These are phyloP conservation scores for Pomacea canaliculata DNA, from an alignment of 2,888 invertebrate genomes.

Conservation along the genomic window DNA sequence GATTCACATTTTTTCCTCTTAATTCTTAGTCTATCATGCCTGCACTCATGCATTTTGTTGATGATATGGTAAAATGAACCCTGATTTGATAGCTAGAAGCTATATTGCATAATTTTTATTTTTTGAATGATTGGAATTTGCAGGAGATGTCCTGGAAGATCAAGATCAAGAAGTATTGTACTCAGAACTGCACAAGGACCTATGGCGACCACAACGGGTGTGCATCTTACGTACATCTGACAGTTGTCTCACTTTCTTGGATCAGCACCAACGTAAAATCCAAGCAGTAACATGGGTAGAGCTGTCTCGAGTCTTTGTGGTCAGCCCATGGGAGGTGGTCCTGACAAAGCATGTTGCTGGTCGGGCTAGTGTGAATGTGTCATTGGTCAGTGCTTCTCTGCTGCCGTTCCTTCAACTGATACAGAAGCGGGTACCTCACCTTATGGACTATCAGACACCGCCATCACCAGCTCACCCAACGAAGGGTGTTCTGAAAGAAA, in stretches of 20 bases:
- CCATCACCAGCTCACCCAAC: not conserved
- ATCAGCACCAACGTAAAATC: slow-evolving; percentile 11
- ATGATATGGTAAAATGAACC: too few species aligned
- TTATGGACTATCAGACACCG: slow-evolving; percentile 18
- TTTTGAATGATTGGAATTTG: too few species aligned
- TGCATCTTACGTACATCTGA: slow-evolving; percentile 10
- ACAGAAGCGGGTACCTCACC: slow-evolving; percentile 5
- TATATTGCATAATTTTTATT: too few species aligned
- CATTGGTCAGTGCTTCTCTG: slow-evolving; percentile 15
- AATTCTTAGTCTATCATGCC: too few species aligned
- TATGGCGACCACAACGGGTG: slow-evolving; percentile 10
- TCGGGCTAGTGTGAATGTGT: slow-evolving; percentile 25
- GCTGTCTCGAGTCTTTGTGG: slow-evolving; percentile 27
- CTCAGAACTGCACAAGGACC: slow-evolving; percentile 15
- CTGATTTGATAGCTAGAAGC: too few species aligned
- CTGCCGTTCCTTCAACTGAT: slow-evolving; percentile 9
- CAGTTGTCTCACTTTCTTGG: not conserved
- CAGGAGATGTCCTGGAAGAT: slow-evolving; percentile 14
- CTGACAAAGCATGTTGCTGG: slow-evolving; percentile 29
- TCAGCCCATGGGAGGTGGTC: slow-evolving; percentile 34
- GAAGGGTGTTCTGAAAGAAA: too few species aligned
- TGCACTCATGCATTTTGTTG: too few species aligned
- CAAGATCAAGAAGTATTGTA: slow-evolving; percentile 19
- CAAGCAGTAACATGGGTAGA: slow-evolving; percentile 31
- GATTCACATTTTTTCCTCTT: too few species aligned